Evolutionary conservation across 2,797 vertebrate genomes (phyloP), one percentile per base, ranked within the genome.

Genomic region (Caiman crocodilus): DNA sequence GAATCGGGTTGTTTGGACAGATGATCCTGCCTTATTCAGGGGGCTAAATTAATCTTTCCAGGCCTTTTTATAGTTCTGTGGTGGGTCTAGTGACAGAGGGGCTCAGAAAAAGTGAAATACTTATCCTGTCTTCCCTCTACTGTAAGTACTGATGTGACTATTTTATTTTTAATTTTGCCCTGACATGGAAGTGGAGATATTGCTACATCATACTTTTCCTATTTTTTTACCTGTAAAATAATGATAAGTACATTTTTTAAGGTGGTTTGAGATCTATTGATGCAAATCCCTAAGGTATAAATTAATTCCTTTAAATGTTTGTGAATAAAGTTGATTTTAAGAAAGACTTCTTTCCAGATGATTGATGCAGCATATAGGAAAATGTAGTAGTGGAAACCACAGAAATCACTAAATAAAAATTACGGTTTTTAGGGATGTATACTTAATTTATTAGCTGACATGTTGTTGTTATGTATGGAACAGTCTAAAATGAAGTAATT

Each of bases 121-220:
- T 73, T 93, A 71, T 82, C 83, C 23, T 79, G 14, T 88, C 93
- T 95, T 92, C 79, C 76, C 25, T 95, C 7, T 76, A 35, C 32
- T 4, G 8, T 69, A 21, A 69, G 14, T 50, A 50, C 7, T 76
- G 5, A 82, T 93, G 32, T 94, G 89, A 73, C 85, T 78, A 65
- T 90, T 94, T 83, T 89, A 13, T 13, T 88, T 17, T 18, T 20
- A 32, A 20, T 79, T 87, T 69, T 58, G 80, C 21, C 4, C 50
- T 86, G 86, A 4, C 2, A 1, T 76, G 1, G 11, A 76, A 78
- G 42, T 65, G 65, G 30, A 4, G 9, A 71, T 80, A 75, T 84
- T 15, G 3, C 76, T 71, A 4, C 14, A 63, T 86, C 3, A 55
- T 30, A 25, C 57, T 6, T 0, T 79, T 64, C 35, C 12, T 92